Base-by-base conservation (phyloP, 2,113 vertebrate species). In the Oreochromis niloticus region DNA sequence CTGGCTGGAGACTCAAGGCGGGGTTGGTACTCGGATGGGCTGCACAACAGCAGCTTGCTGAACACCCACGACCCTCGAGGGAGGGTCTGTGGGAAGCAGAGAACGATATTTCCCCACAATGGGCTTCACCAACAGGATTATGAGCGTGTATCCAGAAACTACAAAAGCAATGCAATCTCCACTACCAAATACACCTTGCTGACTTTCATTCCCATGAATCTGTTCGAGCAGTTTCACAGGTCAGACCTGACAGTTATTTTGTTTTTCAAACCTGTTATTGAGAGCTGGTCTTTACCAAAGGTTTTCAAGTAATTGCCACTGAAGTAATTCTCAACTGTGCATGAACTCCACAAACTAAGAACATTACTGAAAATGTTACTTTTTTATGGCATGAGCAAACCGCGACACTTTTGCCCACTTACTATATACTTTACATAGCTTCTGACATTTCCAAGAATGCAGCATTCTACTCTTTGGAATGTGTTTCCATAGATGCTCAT, bases 151-250 rank as follows among this genome's bases (percentile, higher is more conserved):
- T 96, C 95, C 61, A 97, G 96, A 84, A 93, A 94, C 27, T 99
- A 97, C 81, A 94, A 95, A 94, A 96, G 97, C 88, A 99, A 99
- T 78, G 94, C 89, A 83, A 99, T 99, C 94, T 95, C 96, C n/a
- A 99, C 99, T 4, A 99, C 98, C 6, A 99, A 99, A 82, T 99
- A 99, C 94, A 98, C 95, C 0, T 80, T 98, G 48, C 83, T 97
- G 92, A 99, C 96, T 66, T 99, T 99, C 94, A 96, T 99, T 93
- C 99, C 99, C 59, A 97, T 96, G 94, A 99, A 99, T 95, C 95
- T 99, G 50, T 99, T 98, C 93, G 97, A 99, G 94, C 99, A 99
- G 59, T 99, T 99, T 95, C 98, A 98, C 96, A 99, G 98, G 99
- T 99, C 41, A 85, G 88, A 57, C 5, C 24, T 61, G 14, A 32